Evolutionary conservation across 2,113 vertebrate species (phyloP).

Genomic region (Salvelinus namaycush): DNA sequence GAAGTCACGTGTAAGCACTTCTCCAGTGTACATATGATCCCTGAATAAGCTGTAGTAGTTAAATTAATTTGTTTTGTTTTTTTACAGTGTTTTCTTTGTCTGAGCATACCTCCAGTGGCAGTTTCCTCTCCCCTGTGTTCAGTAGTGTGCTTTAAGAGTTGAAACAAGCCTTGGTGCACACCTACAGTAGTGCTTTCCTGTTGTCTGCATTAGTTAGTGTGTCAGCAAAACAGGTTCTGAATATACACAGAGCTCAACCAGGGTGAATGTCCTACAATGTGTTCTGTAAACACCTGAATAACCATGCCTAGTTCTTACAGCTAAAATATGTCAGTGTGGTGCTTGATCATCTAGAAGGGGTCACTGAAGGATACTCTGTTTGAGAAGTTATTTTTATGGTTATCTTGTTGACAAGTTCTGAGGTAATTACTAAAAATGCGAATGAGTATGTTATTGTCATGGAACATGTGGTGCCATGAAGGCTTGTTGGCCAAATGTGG

Average conservation of each 20-base stretch:
- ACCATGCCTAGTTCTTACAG: not conserved
- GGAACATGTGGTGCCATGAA: conserved; percentile 3
- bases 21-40: conserved; percentile 45
- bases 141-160: conserved; percentile 17
- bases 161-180: conserved; percentile 8
- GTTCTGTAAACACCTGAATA: not conserved
- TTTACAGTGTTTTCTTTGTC: conserved; percentile 23
- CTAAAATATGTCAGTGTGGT: no score
- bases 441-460: not conserved
- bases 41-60: conserved; percentile 65
- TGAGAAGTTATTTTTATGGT: no score
- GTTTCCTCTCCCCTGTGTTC: conserved; percentile 5
- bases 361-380: no score
- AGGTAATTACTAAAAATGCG: not conserved
- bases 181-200: not conserved
- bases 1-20: conserved; percentile 66
- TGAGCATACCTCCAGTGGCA: not conserved
- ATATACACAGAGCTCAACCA: conserved; percentile 30
- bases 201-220: conserved; percentile 27
- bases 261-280: conserved; percentile 16
- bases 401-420: no score
- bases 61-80: not conserved
- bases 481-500: not conserved
- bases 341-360: no score
- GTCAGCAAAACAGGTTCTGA: conserved; percentile 6